These are phyloP conservation scores for Acanthoscelides obtectus DNA, from an alignment of 2,888 invertebrate genomes.

Conservation along the genomic window DNA sequence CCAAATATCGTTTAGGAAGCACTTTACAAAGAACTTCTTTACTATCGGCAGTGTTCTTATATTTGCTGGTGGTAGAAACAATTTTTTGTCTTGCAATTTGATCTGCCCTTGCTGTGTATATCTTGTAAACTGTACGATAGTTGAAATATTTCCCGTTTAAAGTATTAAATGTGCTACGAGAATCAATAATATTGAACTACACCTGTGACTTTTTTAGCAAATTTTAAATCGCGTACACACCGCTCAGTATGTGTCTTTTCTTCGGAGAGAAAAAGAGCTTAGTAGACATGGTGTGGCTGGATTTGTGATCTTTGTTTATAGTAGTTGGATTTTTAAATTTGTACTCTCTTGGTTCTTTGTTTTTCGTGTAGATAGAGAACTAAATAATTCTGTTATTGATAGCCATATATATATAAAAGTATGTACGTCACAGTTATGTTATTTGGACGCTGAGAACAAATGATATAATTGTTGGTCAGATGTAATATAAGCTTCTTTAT, in stretches of 20 bases:
- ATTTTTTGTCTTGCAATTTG: background rate
- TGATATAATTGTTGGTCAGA: conserved; percentile 27
- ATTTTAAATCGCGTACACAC: background rate
- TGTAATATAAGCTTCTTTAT: conserved; percentile 39
- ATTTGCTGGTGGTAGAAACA: background rate
- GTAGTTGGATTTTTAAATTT: background rate
- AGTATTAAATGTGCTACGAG: background rate
- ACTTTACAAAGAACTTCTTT: too few species aligned
- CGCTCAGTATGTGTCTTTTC: background rate
- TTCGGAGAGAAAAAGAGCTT: background rate
- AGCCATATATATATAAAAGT: conserved; percentile 7
- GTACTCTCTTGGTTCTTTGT: background rate
- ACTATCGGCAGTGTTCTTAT: background rate
- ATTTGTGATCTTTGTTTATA: background rate
- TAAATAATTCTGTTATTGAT: conserved; percentile 16
- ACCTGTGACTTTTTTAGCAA: background rate
- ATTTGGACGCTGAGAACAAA: conserved; percentile 24
- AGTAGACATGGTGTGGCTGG: background rate
- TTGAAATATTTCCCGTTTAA: background rate
- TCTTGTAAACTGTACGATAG: background rate
- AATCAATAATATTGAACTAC: background rate
- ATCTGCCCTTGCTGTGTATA: background rate
- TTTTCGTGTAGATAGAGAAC: background rate
- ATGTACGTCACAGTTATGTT: conserved; percentile 23
- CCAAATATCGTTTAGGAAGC: too few species aligned